phyloP scores from a whole-genome alignment of 64 coral and sea anemone genomes.

The Pachyseris speciosa region DNA sequence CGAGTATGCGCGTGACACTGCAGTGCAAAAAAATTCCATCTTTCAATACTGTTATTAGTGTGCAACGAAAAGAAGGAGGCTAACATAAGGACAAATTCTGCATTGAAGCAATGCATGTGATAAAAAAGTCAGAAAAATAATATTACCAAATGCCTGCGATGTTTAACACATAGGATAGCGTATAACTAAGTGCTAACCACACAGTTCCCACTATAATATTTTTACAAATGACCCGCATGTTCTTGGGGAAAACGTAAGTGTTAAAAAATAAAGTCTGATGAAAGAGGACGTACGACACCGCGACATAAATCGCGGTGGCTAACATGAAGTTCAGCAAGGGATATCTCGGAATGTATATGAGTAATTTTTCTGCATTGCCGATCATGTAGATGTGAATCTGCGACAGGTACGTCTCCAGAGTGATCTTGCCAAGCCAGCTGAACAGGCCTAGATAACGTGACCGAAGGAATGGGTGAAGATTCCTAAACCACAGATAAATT shows the following conservation, averaged over 20 bases:
- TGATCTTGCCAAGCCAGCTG: conserved; percentile 96
- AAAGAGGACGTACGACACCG: conserved; percentile 89
- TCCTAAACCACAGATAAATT: conserved; percentile 88
- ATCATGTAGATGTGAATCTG: conserved; percentile 99
- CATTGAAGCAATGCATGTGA: too few relatives aligned
- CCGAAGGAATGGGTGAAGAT: conserved; percentile 77
- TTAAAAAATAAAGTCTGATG: conserved; percentile 96
- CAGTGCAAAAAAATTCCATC: too few relatives aligned
- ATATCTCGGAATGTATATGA: conserved; percentile 86
- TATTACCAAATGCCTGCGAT: conserved; percentile 75
- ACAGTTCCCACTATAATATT: conserved; percentile 73
- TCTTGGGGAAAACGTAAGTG: conserved; percentile 92
- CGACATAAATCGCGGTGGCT: conserved; percentile 77
- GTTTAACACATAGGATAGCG: conserved; percentile 80
- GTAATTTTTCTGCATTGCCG: conserved; percentile 72
- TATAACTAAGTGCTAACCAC: conserved; percentile 80
- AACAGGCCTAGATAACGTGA: conserved; percentile 85
- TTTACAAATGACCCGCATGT: conserved; percentile 90
- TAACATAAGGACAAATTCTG: too few relatives aligned
- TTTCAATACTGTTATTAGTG: too few relatives aligned
- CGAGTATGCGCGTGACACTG: too few relatives aligned
- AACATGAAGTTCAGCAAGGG: conserved; percentile 97
- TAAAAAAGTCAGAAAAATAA: neutral
- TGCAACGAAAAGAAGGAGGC: too few relatives aligned
- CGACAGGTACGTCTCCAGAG: conserved; percentile 91